Conservation (phyloP, 2,888 invertebrate species). For the Troides helena region DNA sequence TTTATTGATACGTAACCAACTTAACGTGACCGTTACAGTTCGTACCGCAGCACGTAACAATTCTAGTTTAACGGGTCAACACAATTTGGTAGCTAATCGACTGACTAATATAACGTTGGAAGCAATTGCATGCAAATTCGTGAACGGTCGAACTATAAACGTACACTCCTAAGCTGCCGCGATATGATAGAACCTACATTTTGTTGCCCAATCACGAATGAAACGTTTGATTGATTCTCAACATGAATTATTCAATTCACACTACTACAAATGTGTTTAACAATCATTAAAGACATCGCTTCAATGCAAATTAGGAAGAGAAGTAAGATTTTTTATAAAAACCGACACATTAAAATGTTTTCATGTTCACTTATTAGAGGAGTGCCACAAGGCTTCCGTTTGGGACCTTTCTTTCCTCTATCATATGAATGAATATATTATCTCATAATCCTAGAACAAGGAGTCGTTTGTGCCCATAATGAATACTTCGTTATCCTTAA, state of each 20-base stretch:
- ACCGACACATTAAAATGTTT: no score
- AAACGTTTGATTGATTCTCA: constrained; percentile 9
- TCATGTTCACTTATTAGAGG: no score
- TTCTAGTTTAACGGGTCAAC: constrained; percentile 34
- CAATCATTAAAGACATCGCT: no score
- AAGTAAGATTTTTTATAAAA: no score
- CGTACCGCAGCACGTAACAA: not conserved
- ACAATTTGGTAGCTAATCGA: constrained; percentile 35
- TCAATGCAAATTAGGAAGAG: no score
- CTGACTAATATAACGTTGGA: constrained; percentile 34
- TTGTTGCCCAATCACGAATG: constrained; percentile 27
- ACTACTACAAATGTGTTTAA: not conserved
- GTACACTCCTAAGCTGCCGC: constrained; percentile 3
- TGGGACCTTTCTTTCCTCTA: no score
- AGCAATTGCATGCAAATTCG: constrained; percentile 38
- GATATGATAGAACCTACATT: constrained; percentile 18
- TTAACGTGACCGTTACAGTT: constrained; percentile 33
- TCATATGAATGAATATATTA: no score
- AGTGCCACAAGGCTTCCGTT: no score
- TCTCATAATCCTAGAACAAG: constrained; percentile 11
- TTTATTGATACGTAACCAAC: constrained; percentile 41
- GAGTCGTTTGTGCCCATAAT: constrained; percentile 11
- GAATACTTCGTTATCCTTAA: constrained; percentile 22
- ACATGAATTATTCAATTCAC: constrained; percentile 14
- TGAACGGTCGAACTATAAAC: constrained; percentile 28